A percentile compares a stretch with the other conserved stretches of the same genome.
phyloP scores from a whole-genome alignment of 2,797 vertebrate genomes.

The Xenentodon cancila region DNA sequence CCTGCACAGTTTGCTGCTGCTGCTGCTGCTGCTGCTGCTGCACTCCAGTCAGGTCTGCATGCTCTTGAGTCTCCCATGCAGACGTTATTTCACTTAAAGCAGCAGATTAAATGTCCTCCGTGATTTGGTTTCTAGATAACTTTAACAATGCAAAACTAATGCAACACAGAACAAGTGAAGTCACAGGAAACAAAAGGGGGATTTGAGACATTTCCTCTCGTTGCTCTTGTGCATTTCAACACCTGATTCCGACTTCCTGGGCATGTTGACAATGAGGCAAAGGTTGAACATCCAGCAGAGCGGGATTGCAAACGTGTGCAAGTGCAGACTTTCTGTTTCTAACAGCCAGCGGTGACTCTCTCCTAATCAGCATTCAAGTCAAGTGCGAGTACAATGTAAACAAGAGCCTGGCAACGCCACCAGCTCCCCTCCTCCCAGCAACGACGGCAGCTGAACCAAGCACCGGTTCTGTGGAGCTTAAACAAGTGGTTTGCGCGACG shows the following conservation, averaged over 20 bases:
- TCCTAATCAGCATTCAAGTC: constrained; percentile 58
- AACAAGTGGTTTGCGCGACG: too few species aligned
- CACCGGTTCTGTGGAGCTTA: constrained; percentile 8
- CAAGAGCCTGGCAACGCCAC: constrained; percentile 15
- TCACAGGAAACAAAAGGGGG: background rate
- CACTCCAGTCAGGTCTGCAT: constrained; percentile 30
- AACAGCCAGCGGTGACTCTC: constrained; percentile 14
- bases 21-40: constrained; percentile 36
- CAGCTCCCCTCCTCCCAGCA: constrained; percentile 6
- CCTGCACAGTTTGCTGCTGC: constrained; percentile 46
- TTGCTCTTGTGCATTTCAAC: too few species aligned
- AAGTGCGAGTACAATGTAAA: constrained; percentile 24
- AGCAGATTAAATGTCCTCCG: constrained; percentile 14
- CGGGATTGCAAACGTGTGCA: constrained; percentile 4
- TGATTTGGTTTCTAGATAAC: too few species aligned
- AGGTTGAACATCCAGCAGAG: constrained; percentile 3
- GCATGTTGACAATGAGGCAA: constrained; percentile 13
- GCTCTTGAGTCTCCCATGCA: constrained; percentile 17
- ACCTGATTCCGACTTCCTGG: background rate
- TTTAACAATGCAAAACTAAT: too few species aligned
- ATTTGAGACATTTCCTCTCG: too few species aligned
- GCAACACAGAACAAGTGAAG: background rate
- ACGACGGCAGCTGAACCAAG: constrained; percentile 30
- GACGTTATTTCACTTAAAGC: constrained; percentile 30
- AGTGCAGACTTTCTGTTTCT: constrained; percentile 17